Conservation (phyloP, 2,888 invertebrate genomes). For the Molanna angustata region DNA sequence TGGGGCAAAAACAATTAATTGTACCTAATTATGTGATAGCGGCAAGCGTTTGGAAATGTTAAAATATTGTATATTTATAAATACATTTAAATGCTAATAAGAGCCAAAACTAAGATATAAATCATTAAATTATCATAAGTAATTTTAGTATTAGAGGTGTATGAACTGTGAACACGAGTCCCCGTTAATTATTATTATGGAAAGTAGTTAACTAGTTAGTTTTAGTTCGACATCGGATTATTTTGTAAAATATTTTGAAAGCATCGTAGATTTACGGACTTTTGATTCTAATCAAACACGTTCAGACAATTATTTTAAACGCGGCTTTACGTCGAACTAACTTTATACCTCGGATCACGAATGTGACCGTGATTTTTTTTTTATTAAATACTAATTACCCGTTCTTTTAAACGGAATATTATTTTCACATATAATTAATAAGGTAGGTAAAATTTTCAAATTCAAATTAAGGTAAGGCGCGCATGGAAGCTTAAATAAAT, state of each 20-base stretch:
- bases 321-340: not conserved
- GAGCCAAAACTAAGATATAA: constrained; percentile 9
- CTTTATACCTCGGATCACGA: too few relatives aligned
- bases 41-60: constrained; percentile 3
- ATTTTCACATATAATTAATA: too few relatives aligned
- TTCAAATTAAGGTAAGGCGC: too few relatives aligned
- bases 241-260: not conserved
- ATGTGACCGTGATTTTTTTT: too few relatives aligned
- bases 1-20: constrained; percentile 17
- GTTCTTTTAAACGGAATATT: too few relatives aligned
- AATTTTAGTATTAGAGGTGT: constrained; percentile 1
- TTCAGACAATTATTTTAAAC: not conserved
- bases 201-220: too few relatives aligned
- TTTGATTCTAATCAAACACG: not conserved
- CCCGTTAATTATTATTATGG: not conserved
- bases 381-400: too few relatives aligned
- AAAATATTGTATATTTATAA: constrained; percentile 11
- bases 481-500: too few relatives aligned
- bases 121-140: constrained; percentile 17
- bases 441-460: too few relatives aligned
- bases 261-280: not conserved
- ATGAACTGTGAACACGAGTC: not conserved
- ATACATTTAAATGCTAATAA: constrained; percentile 21
- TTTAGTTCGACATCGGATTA: not conserved
- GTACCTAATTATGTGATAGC: constrained; percentile 14